Evolutionary conservation across 2,797 vertebrate species (phyloP).

Genomic region (Pseudomugil tenellus): DNA sequence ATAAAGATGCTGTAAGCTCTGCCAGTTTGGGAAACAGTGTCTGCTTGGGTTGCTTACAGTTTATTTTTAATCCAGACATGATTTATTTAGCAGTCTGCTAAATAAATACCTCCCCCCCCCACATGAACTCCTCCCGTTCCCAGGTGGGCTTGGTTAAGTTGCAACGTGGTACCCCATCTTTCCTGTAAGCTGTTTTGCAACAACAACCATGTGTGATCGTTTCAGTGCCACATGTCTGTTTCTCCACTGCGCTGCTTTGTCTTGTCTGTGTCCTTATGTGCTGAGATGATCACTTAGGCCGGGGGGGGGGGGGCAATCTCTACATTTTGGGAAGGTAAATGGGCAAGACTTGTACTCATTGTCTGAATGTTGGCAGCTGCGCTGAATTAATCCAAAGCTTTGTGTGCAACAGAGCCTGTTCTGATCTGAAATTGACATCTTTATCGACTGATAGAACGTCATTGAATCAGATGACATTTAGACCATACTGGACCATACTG

Average conservation of each 20-base stretch:
- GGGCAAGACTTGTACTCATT: too few species aligned
- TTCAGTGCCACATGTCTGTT: not conserved
- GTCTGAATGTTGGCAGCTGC: too few species aligned
- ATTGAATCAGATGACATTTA: too few species aligned
- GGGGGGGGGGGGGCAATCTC: too few species aligned
- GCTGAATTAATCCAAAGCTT: too few species aligned
- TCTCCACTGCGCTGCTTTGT: not conserved
- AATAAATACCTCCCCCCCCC: constrained; percentile 18
- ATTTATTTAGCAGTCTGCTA: constrained; percentile 71
- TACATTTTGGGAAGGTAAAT: not conserved
- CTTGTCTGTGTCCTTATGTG: constrained; percentile 3
- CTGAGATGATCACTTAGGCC: not conserved
- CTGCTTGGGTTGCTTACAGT: constrained; percentile 39
- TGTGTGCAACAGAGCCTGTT: too few species aligned
- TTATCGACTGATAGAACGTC: too few species aligned
- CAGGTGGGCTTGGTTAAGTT: constrained; percentile 31
- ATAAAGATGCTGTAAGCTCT: constrained; percentile 50
- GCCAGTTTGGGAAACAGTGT: constrained; percentile 51
- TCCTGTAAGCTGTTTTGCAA: constrained; percentile 11
- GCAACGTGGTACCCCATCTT: constrained; percentile 18
- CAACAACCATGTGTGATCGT: constrained; percentile 1
- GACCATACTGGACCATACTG: too few species aligned
- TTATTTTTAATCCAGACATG: constrained; percentile 74
- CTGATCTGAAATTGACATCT: too few species aligned
- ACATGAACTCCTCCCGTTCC: constrained; percentile 6